Conservation (phyloP, 2,113 vertebrate species). For the Phalacrocorax pelagicus region DNA sequence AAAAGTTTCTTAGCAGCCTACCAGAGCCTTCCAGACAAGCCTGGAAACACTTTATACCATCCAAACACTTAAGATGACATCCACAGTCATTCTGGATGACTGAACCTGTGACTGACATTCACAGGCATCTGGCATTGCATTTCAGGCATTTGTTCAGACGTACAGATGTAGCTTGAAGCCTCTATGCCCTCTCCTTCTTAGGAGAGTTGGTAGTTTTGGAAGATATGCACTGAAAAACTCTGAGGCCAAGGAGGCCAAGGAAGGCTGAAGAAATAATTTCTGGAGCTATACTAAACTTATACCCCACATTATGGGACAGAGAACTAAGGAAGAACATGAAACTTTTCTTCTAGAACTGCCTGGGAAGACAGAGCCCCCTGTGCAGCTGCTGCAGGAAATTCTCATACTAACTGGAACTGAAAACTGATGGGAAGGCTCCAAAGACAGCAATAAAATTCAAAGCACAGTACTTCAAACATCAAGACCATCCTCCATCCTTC, state of each 20-base stretch:
- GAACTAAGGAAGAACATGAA: neutral
- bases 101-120: neutral
- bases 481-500: neutral
- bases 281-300: neutral
- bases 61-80: neutral
- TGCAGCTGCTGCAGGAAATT: neutral
- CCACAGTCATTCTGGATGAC: neutral
- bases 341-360: neutral
- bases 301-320: neutral
- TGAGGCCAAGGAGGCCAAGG: neutral
- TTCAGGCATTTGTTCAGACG: neutral
- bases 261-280: neutral
- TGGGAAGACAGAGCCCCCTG: neutral
- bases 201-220: neutral
- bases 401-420: neutral
- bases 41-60: neutral
- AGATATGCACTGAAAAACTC: neutral
- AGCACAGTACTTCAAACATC: neutral
- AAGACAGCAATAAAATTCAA: neutral
- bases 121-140: neutral
- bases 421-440: neutral
- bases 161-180: neutral
- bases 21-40: neutral
- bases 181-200: neutral
- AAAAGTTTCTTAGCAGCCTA: neutral